Percentiles rank a stretch among this genome's conserved stretches.
These are phyloP conservation scores for Acanthisitta chloris DNA, from an alignment of 2,113 vertebrate species.

Conservation along the genomic window DNA sequence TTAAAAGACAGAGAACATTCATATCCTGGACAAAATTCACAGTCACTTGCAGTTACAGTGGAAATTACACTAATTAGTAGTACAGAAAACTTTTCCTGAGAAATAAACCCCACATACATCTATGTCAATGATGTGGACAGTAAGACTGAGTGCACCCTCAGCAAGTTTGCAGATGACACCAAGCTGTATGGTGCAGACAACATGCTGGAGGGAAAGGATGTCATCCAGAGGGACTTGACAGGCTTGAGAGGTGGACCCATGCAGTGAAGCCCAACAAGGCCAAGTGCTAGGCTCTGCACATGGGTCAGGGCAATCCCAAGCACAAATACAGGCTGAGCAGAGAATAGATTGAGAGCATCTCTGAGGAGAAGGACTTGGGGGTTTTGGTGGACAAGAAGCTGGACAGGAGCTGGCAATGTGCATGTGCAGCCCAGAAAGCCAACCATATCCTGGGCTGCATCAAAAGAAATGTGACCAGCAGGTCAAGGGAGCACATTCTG, in stretches of 20 bases:
- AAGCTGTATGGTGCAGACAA: rapidly evolving
- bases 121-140: background rate
- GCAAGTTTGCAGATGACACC: background rate
- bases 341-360: background rate
- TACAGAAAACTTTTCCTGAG: background rate
- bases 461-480: background rate
- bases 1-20: background rate
- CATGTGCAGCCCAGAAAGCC: background rate
- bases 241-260: rapidly evolving
- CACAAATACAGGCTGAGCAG: background rate
- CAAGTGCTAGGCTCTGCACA: background rate
- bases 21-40: background rate
- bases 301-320: background rate
- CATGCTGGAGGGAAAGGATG: rapidly evolving
- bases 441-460: background rate
- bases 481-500: background rate
- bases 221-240: background rate
- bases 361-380: background rate
- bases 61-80: background rate
- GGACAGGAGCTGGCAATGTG: background rate
- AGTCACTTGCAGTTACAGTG: background rate
- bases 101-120: background rate
- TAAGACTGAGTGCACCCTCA: background rate
- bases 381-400: background rate
- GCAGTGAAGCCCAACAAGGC: background rate